Conservation (phyloP, 2,797 vertebrate species). For the Anolis apletophallus region DNA sequence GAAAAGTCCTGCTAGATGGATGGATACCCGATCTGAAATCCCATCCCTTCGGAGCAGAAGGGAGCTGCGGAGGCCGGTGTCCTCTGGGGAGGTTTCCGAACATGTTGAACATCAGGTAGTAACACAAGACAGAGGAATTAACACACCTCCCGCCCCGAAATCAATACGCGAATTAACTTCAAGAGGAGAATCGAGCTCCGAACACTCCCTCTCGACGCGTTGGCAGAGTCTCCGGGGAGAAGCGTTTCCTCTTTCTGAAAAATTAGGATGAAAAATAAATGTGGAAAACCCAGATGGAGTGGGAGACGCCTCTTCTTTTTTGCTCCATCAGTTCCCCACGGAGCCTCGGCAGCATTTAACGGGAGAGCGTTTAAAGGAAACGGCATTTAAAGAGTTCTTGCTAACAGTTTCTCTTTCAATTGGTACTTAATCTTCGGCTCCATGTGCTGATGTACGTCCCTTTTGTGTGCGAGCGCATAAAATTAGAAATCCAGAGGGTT, state of each 20-base stretch:
- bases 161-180: neutral
- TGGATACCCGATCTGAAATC: too few relatives aligned
- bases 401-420: slow-evolving; percentile 13
- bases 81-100: neutral
- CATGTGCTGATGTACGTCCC: neutral
- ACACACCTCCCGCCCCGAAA: neutral
- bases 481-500: neutral
- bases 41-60: neutral
- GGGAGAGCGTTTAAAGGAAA: neutral
- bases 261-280: neutral
- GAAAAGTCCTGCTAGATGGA: too few relatives aligned
- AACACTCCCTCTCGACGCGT: neutral
- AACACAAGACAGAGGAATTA: neutral
- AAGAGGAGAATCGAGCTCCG: neutral
- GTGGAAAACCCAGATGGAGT: neutral
- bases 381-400: neutral
- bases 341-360: neutral
- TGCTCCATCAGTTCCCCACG: neutral
- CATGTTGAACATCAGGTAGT: neutral
- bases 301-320: neutral
- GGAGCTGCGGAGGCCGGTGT: neutral
- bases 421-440: slow-evolving; percentile 11
- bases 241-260: neutral
- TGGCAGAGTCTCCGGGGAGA: neutral
- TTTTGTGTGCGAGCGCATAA: neutral